These are phyloP conservation scores for Micrasema longulum DNA, from an alignment of 1,140 invertebrate genomes.

Conservation along the genomic window DNA sequence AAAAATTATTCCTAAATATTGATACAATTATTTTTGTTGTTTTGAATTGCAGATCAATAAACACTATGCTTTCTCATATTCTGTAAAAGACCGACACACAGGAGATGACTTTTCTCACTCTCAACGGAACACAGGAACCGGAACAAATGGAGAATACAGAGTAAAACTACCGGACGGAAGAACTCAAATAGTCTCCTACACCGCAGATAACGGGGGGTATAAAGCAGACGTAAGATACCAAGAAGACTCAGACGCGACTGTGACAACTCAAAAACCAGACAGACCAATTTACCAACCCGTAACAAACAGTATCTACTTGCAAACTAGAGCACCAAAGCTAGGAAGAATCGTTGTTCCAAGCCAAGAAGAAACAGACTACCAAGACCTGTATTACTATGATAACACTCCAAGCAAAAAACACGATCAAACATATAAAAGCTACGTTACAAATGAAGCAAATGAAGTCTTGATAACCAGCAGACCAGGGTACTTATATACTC, in stretches of 20 bases:
- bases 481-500: constrained; percentile 37
- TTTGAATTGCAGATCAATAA: constrained; percentile 62
- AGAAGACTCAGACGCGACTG: constrained; percentile 49
- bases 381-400: constrained; percentile 44
- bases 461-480: constrained; percentile 52
- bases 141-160: constrained; percentile 76
- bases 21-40: no score
- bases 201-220: constrained; percentile 69
- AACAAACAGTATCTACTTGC: no score
- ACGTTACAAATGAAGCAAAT: constrained; percentile 41
- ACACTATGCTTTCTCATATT: constrained; percentile 70
- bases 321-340: constrained; percentile 42
- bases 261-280: constrained; percentile 16
- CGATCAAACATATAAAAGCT: constrained; percentile 3
- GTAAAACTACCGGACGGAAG: constrained; percentile 81
- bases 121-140: constrained; percentile 66
- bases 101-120: constrained; percentile 71
- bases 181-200: constrained; percentile 73
- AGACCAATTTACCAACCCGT: not conserved
- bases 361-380: constrained; percentile 48
- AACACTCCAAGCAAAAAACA: not conserved
- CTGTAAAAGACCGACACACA: constrained; percentile 66
- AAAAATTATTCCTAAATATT: no score
- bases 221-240: constrained; percentile 69
- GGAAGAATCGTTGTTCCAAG: constrained; percentile 52